Evolutionary conservation across 37 sponge, comb jelly and placozoan genomes (phyloP).

Genomic region (Mnemiopsis leidyi): DNA sequence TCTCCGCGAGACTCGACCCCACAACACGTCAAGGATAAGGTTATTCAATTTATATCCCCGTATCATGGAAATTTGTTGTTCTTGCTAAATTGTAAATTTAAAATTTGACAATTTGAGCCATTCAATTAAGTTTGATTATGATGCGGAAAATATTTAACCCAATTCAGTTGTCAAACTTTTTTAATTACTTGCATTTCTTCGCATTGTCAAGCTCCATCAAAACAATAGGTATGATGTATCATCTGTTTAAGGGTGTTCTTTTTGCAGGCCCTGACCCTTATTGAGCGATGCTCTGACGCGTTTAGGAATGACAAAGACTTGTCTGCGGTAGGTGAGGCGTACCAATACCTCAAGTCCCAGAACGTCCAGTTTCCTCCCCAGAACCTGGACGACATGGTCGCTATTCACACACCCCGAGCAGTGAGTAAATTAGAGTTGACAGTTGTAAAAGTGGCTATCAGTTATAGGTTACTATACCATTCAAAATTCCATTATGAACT

Average conservation of each 20-base stretch:
- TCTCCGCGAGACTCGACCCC: not conserved
- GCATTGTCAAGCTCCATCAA: not conserved
- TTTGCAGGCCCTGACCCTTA: not conserved
- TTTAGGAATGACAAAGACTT: not conserved
- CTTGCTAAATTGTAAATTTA: too few relatives aligned
- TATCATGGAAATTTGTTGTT: too few relatives aligned
- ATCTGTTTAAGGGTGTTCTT: not conserved
- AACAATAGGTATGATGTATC: not conserved
- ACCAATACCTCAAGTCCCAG: slow-evolving; percentile 37
- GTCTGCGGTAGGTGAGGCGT: not conserved
- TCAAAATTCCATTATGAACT: too few relatives aligned
- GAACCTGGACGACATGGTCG: slow-evolving; percentile 86
- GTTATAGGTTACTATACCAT: too few relatives aligned
- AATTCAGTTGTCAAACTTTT: too few relatives aligned
- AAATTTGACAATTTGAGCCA: too few relatives aligned
- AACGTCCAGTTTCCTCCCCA: slow-evolving; percentile 88
- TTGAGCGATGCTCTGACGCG: not conserved
- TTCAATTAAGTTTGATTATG: too few relatives aligned
- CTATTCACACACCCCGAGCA: slow-evolving; percentile 78
- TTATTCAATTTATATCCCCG: too few relatives aligned
- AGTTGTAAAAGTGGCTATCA: too few relatives aligned
- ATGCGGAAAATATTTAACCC: too few relatives aligned
- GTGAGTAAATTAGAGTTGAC: too few relatives aligned
- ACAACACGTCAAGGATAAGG: slow-evolving; percentile 6
- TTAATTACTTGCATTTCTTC: not conserved